Evolutionary conservation across 2,797 vertebrate genomes (phyloP).

Genomic region (Coccyzus lansbergi): DNA sequence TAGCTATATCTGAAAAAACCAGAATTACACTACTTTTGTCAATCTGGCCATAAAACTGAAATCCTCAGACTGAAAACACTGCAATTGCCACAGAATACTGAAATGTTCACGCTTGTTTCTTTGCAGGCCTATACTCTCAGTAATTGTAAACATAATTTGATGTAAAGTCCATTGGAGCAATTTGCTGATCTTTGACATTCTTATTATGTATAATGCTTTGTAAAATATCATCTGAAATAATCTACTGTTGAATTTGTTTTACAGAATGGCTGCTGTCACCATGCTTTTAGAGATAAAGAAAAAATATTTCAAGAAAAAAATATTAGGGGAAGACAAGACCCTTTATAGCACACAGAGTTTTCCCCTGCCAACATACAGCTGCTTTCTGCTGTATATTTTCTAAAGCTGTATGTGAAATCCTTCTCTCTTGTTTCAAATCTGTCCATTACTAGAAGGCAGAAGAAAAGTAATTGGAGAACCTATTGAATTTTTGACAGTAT

Average conservation of each 20-base stretch:
- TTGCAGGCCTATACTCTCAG: constrained; percentile 8
- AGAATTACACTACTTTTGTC: constrained; percentile 19
- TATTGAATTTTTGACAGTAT: neutral
- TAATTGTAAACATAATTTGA: constrained; percentile 43
- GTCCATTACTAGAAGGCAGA: neutral
- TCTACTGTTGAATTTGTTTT: neutral
- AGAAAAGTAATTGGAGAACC: neutral
- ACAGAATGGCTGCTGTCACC: neutral
- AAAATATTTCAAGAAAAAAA: neutral
- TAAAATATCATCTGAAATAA: constrained; percentile 22
- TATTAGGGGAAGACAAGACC: neutral
- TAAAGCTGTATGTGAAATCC: neutral
- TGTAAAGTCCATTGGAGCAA: constrained; percentile 28
- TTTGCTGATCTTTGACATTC: constrained; percentile 36
- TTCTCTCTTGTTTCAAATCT: neutral
- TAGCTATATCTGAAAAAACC: constrained; percentile 16
- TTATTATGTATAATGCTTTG: constrained; percentile 11
- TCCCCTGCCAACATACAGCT: neutral
- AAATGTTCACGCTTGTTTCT: constrained; percentile 47
- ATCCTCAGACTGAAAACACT: neutral
- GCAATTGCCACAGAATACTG: neutral
- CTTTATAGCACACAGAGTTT: neutral
- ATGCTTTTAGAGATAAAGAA: neutral
- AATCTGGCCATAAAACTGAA: constrained; percentile 12
- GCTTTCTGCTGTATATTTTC: neutral